phyloP scores from a whole-genome alignment of 1,140 invertebrate genomes.

The Bombus waltoni region DNA sequence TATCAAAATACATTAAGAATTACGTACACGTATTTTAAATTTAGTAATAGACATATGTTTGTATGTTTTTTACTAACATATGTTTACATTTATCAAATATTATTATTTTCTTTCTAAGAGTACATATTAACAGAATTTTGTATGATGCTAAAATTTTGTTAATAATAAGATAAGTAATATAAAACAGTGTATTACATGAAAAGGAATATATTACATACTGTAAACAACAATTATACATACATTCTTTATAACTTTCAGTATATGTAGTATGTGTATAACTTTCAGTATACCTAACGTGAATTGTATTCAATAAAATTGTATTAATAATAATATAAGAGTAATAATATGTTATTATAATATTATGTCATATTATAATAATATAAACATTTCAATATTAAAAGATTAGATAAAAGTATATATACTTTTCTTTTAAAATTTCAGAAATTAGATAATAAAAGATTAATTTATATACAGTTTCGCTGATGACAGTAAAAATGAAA shows the following conservation, averaged over 20 bases:
- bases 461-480: not conserved
- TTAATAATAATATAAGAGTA: too few species aligned
- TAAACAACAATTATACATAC: not conserved
- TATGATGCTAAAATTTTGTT: not conserved
- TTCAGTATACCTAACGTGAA: not conserved
- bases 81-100: not conserved
- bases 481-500: not conserved
- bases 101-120: not conserved
- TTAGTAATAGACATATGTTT: not conserved
- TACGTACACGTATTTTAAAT: not conserved
- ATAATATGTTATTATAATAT: not conserved
- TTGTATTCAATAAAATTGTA: not conserved
- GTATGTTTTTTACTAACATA: not conserved
- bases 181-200: not conserved
- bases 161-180: not conserved
- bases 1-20: not conserved
- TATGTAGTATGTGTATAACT: not conserved
- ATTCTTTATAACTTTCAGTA: not conserved
- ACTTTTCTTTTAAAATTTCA: not conserved
- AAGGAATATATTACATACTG: not conserved
- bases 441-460: not conserved
- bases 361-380: not conserved
- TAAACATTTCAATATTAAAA: not conserved
- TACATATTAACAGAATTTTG: not conserved
- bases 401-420: not conserved